A percentile compares a stretch with the other conserved stretches of the same genome.
phyloP scores from a whole-genome alignment of 2,113 vertebrate species.

The Myrmophylax atrothorax region DNA sequence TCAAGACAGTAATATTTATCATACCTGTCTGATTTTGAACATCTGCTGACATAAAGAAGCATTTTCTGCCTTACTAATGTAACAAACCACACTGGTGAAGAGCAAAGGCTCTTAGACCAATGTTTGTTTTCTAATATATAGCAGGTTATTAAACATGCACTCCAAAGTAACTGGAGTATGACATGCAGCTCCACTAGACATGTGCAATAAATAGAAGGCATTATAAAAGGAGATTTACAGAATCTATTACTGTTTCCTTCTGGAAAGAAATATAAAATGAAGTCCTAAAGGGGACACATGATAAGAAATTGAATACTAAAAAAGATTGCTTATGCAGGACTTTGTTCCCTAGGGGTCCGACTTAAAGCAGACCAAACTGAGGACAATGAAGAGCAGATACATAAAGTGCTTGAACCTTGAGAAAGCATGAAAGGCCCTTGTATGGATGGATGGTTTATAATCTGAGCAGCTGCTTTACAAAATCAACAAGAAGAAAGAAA shows the following conservation, averaged over 20 bases:
- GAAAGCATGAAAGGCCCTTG: neutral
- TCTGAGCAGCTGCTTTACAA: neutral
- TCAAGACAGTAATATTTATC: neutral
- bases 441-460: neutral
- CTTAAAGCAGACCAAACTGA: neutral
- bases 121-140: neutral
- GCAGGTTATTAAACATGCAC: neutral
- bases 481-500: neutral
- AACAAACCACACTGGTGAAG: neutral
- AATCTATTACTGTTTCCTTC: constrained; percentile 20
- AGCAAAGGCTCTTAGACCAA: neutral
- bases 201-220: neutral
- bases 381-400: neutral
- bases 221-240: neutral
- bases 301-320: neutral
- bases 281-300: neutral
- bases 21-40: neutral
- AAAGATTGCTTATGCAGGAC: neutral
- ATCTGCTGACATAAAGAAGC: neutral
- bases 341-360: neutral
- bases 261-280: constrained; percentile 28
- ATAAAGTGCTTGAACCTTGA: neutral
- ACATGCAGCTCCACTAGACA: neutral
- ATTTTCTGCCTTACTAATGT: neutral
- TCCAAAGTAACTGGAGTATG: neutral